Evolutionary conservation across 2,797 vertebrate genomes (phyloP).

Genomic region (Octomys mimax): DNA sequence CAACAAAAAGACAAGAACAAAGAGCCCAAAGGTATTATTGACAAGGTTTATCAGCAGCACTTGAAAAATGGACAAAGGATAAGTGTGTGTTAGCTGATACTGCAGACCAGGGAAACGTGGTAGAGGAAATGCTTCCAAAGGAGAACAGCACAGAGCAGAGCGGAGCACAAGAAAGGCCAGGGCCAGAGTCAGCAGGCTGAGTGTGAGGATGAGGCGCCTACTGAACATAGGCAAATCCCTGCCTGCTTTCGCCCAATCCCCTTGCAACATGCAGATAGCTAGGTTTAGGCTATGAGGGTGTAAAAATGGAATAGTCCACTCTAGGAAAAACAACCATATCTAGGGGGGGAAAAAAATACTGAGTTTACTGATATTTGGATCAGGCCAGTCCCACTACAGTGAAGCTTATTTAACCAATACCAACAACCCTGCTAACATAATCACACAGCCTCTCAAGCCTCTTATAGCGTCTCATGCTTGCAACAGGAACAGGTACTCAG

Average conservation of each 20-base stretch:
- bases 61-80: conserved; percentile 1
- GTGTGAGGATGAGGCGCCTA: background rate
- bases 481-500: background rate
- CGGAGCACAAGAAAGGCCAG: background rate
- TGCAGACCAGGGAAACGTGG: background rate
- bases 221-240: background rate
- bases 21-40: background rate
- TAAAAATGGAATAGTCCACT: background rate
- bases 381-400: background rate
- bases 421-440: background rate
- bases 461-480: background rate
- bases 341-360: background rate
- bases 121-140: background rate
- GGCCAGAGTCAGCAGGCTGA: background rate
- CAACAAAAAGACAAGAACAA: background rate
- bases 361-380: background rate
- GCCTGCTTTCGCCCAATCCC: background rate
- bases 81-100: background rate
- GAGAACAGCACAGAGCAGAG: background rate
- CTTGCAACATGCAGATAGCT: background rate
- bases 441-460: background rate
- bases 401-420: background rate
- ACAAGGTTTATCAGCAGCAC: conserved; percentile 37
- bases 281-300: background rate
- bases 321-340: background rate